Conservation (phyloP, 64 coral and sea anemone genomes). For the Pocillopora verrucosa region DNA sequence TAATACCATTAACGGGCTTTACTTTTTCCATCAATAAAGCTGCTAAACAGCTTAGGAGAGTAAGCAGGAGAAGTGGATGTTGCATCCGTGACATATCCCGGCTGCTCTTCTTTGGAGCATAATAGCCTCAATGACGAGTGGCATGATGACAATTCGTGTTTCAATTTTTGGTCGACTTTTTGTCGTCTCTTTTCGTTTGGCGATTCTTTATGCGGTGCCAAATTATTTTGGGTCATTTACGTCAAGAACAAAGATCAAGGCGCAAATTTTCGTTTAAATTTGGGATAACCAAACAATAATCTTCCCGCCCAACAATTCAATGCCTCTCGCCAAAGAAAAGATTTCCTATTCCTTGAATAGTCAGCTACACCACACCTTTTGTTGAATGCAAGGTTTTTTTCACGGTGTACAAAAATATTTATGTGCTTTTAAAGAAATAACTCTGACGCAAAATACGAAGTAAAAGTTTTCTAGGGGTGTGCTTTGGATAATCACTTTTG, state of each 20-base stretch:
- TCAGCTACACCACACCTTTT: not conserved
- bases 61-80: slow-evolving; percentile 2
- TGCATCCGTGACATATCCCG: slow-evolving; percentile 7
- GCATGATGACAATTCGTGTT: not conserved
- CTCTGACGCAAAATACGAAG: not conserved
- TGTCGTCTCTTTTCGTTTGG: not conserved
- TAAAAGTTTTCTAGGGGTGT: not conserved
- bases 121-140: not conserved
- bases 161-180: not conserved
- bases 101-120: not conserved
- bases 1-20: slow-evolving; percentile 50
- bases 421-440: not conserved
- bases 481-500: slow-evolving; percentile 15
- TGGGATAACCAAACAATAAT: slow-evolving; percentile 12
- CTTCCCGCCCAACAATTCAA: slow-evolving; percentile 18
- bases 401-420: not conserved
- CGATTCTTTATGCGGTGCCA: not conserved
- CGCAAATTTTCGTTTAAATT: not conserved
- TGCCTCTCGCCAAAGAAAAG: not conserved
- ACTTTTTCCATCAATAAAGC: slow-evolving; percentile 22
- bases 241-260: not conserved
- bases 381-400: not conserved
- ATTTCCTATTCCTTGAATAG: not conserved
- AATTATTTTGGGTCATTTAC: not conserved
- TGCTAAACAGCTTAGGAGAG: slow-evolving; percentile 40